Evolutionary conservation across 2,888 invertebrate genomes (phyloP), one percentile per base, ranked within the genome.

Genomic region (Caradrina kadenii): DNA sequence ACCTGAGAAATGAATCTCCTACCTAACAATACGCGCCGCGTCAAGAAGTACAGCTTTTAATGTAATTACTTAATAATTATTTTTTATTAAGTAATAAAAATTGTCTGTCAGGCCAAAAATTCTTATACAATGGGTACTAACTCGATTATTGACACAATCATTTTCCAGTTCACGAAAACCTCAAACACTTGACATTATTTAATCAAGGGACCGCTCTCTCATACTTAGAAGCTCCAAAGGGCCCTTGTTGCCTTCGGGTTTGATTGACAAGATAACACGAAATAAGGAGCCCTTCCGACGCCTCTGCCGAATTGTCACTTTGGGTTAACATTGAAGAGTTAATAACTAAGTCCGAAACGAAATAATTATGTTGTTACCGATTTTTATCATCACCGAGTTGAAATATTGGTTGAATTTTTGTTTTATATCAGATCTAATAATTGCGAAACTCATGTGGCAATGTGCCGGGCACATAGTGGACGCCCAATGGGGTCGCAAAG

Each of bases 261-360:
- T 58, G 56, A 68, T 53, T 76, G 76, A 75, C 56, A 73, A 48
- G 48, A 58, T 68, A 61, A 68, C 61, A 22, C 48, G 10, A 53
- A 75, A 52, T 67, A 56, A 48, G 55, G 42, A 71, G 59, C 19
- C 21, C 22, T 45, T 59, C 31, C 42, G 21, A 21, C 39, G 13
- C 10, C 11, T 15, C 48, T 22, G 7, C 49, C 35, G 35, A 19
- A 42, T 52, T 62, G 69, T 49, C 56, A 62, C 42, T 68, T 67
- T 39, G 35, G 49, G 45, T 60, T 61, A 42, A 22, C 19, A 58
- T 56, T 58, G 52, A 54, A 17, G 42, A 49, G 48, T 55, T 22
- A 22, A 49, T 60, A 42, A 55, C 19, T 17, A 17, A 53, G 22
- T 48, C 21, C 53, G 53, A n/a, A 69, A 39, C 26, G 26, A 42